Conservation (phyloP, 2,888 invertebrate genomes). For the Helobdella robusta region DNA sequence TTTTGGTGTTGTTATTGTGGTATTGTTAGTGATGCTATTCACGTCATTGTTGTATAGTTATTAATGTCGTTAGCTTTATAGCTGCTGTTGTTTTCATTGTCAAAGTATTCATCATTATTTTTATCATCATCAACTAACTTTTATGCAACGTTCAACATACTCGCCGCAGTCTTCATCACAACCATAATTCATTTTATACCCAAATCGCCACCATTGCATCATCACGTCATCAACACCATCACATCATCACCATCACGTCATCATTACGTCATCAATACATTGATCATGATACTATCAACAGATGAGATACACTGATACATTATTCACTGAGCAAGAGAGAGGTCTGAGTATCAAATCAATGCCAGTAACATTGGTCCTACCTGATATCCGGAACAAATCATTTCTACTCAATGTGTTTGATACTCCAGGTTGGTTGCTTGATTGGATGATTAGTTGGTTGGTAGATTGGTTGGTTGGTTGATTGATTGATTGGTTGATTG, state of each 20-base stretch:
- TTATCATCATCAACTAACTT: no score
- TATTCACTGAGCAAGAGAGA: constrained; percentile 84
- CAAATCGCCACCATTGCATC: background rate
- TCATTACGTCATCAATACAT: no score
- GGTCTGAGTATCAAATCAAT: constrained; percentile 94
- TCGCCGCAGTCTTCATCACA: no score
- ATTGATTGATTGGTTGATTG: no score
- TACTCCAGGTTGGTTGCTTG: constrained; percentile 63
- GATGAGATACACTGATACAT: constrained; percentile 82
- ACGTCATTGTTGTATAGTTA: background rate
- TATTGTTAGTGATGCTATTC: background rate
- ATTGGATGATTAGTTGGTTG: no score
- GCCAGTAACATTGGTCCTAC: constrained; percentile 83
- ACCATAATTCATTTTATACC: no score
- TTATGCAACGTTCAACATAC: no score
- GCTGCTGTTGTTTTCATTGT: background rate
- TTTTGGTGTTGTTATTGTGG: background rate
- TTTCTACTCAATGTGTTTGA: constrained; percentile 92
- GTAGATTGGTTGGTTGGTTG: no score
- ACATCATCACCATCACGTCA: background rate
- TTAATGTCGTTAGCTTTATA: background rate
- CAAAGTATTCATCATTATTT: no score
- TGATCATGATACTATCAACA: constrained; percentile 35
- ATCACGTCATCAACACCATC: background rate
- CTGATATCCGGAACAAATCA: constrained; percentile 89